phyloP scores from a whole-genome alignment of 2,113 vertebrate genomes.

The Perccottus glenii region DNA sequence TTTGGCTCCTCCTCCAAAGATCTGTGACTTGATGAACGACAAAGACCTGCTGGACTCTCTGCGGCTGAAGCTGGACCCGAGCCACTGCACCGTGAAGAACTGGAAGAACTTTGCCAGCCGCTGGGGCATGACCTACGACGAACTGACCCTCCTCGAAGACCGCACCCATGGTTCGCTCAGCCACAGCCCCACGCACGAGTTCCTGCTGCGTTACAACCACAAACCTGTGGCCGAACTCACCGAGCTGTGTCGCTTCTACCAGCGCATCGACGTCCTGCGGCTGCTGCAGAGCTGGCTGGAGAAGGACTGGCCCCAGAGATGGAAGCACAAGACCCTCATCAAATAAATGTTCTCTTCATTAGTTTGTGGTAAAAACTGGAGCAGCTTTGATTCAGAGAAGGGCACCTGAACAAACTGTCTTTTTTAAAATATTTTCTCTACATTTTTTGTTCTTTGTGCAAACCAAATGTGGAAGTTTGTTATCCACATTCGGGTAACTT shows the following conservation, averaged over 20 bases:
- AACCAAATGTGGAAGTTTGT: too few species aligned
- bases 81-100: conserved; percentile 96
- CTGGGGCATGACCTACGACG: conserved; percentile 98
- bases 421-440: too few species aligned
- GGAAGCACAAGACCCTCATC: conserved; percentile 59
- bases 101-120: conserved; percentile 99
- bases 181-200: conserved; percentile 92
- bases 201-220: conserved; percentile 93
- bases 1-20: conserved; percentile 86
- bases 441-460: too few species aligned
- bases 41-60: conserved; percentile 93
- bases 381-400: too few species aligned
- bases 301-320: conserved; percentile 92
- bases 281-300: conserved; percentile 93
- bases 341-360: not conserved
- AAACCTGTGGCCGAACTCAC: conserved; percentile 91
- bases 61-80: conserved; percentile 93
- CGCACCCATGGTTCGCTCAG: conserved; percentile 82
- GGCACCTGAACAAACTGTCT: too few species aligned
- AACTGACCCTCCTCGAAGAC: conserved; percentile 94
- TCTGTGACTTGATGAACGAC: conserved; percentile 95
- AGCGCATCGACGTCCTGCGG: conserved; percentile 91
- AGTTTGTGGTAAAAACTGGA: too few species aligned
- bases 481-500: too few species aligned
- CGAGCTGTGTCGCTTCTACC: conserved; percentile 92